Evolutionary conservation across 2,113 vertebrate species (phyloP).

Genomic region (Eleginops maclovinus): DNA sequence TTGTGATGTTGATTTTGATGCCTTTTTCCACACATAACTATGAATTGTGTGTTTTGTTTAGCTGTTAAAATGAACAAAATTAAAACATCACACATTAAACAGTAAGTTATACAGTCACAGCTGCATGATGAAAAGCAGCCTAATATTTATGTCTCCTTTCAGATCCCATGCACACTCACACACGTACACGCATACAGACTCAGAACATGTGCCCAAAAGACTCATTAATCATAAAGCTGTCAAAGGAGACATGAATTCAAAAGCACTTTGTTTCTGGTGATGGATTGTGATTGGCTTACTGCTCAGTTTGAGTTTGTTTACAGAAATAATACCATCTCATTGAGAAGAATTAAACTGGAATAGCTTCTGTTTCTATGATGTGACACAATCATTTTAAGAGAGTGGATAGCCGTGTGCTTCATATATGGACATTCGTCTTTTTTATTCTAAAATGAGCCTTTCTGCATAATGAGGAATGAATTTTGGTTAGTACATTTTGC

Average conservation of each 20-base stretch:
- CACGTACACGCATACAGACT: conserved; percentile 22
- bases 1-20: conserved; percentile 37
- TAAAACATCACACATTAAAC: neutral
- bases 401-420: neutral
- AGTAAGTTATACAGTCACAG: neutral
- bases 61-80: neutral
- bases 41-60: neutral
- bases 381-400: conserved; percentile 9
- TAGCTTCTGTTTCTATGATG: conserved; percentile 46
- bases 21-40: conserved; percentile 13
- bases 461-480: neutral
- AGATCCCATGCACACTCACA: conserved; percentile 13
- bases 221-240: conserved; percentile 80
- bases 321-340: conserved; percentile 21
- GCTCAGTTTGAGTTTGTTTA: conserved; percentile 36
- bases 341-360: conserved; percentile 15
- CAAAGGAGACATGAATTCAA: conserved; percentile 65
- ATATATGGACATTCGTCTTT: neutral
- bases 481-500: too few relatives aligned
- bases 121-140: conserved; percentile 8
- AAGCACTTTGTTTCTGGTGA: conserved; percentile 59
- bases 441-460: neutral
- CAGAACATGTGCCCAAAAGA: conserved; percentile 31
- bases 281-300: conserved; percentile 2
- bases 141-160: conserved; percentile 9